Percentiles rank a stretch among this genome's conserved stretches.
phyloP scores from a whole-genome alignment of 2,113 vertebrate species.

The Megalops atlanticus region DNA sequence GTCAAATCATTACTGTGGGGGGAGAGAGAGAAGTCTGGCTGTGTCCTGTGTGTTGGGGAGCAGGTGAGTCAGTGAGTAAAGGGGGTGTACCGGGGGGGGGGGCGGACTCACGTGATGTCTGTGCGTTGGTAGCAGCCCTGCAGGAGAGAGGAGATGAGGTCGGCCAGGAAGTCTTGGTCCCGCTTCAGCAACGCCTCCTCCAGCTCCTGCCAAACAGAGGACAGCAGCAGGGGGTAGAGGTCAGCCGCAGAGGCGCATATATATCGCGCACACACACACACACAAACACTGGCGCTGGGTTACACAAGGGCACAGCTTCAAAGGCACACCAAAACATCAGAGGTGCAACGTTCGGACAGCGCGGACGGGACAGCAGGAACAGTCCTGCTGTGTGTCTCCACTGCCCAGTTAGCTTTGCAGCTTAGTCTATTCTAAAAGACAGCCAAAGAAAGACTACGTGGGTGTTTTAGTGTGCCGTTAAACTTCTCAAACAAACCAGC shows the following conservation, averaged over 20 bases:
- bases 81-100: not conserved
- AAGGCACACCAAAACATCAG: not conserved
- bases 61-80: not conserved
- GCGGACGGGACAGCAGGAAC: not conserved
- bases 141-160: constrained; percentile 89
- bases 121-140: constrained; percentile 97
- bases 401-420: not conserved
- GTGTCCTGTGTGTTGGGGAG: not conserved
- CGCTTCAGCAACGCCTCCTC: constrained; percentile 90
- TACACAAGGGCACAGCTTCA: too few relatives aligned
- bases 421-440: too few relatives aligned
- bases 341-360: not conserved
- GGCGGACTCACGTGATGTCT: constrained; percentile 91
- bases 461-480: too few relatives aligned
- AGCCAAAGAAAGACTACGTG: too few relatives aligned
- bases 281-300: too few relatives aligned
- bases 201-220: constrained; percentile 78
- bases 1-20: not conserved
- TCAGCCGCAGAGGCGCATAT: not conserved
- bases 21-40: not conserved
- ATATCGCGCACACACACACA: not conserved
- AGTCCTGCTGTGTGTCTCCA: not conserved
- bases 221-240: not conserved
- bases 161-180: constrained; percentile 88
- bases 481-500: too few relatives aligned